Conservation (phyloP, 53 echinoderm and acorn worm species). For the Holothuria scabra region DNA sequence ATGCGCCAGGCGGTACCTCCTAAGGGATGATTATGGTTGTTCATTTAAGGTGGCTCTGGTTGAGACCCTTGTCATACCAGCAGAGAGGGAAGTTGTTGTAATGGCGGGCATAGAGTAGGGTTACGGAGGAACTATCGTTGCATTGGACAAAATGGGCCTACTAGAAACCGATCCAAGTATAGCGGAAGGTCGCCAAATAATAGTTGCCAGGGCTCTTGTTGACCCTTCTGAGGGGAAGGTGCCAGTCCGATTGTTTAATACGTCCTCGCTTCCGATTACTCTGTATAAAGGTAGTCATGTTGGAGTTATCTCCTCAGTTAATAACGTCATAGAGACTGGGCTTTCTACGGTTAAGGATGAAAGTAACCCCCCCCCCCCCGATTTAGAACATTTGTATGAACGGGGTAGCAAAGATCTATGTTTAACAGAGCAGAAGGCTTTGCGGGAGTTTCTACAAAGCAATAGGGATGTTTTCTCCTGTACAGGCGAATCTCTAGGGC, state of each 20-base stretch:
- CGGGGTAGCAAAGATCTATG: background rate
- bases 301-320: no score
- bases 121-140: background rate
- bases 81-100: background rate
- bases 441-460: background rate
- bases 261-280: no score
- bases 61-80: background rate
- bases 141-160: background rate
- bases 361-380: no score
- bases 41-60: background rate
- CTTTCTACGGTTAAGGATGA: background rate
- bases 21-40: background rate
- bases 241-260: slow-evolving; percentile 4
- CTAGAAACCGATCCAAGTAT: background rate
- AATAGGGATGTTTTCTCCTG: background rate
- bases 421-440: background rate
- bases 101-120: background rate
- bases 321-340: background rate
- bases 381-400: background rate
- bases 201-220: no score
- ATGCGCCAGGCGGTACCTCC: background rate
- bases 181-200: no score
- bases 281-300: no score
- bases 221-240: background rate
- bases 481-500: no score